Conservation (phyloP, 2,797 vertebrate species). For the Girardinus metallicus region DNA sequence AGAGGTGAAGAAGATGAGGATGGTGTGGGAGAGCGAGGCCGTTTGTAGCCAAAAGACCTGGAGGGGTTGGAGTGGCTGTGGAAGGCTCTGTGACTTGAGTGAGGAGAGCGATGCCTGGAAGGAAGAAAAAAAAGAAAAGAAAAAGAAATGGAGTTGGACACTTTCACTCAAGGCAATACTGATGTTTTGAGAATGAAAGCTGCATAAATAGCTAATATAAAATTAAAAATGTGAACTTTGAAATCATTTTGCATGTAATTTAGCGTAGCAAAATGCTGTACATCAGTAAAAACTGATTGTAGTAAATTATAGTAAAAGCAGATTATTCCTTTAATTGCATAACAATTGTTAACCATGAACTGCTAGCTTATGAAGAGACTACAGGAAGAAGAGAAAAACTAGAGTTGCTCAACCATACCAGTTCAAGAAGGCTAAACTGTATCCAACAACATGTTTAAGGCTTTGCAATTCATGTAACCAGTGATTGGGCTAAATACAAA, state of each 20-base stretch:
- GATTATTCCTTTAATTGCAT: no score
- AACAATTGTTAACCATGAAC: no score
- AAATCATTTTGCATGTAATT: not conserved
- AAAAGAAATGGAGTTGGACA: not conserved
- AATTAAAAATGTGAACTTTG: not conserved
- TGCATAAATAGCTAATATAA: not conserved
- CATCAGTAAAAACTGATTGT: no score
- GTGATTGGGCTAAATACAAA: no score
- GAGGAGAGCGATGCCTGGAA: slow-evolving; percentile 78
- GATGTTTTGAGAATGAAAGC: not conserved
- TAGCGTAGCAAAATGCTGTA: not conserved
- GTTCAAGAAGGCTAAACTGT: no score
- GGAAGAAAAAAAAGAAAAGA: not conserved
- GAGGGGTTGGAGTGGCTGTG: slow-evolving; percentile 83
- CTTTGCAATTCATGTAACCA: no score
- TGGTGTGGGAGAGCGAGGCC: slow-evolving; percentile 88
- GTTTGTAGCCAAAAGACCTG: slow-evolving; percentile 89
- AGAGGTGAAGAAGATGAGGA: slow-evolving; percentile 80
- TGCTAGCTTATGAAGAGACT: no score
- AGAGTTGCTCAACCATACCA: no score
- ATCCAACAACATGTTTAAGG: no score
- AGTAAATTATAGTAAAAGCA: not conserved
- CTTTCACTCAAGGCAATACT: not conserved
- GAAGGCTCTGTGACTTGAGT: slow-evolving; percentile 81
- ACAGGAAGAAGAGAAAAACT: no score